These are phyloP conservation scores for Pantala flavescens DNA, from an alignment of 1,140 invertebrate genomes.

Conservation along the genomic window DNA sequence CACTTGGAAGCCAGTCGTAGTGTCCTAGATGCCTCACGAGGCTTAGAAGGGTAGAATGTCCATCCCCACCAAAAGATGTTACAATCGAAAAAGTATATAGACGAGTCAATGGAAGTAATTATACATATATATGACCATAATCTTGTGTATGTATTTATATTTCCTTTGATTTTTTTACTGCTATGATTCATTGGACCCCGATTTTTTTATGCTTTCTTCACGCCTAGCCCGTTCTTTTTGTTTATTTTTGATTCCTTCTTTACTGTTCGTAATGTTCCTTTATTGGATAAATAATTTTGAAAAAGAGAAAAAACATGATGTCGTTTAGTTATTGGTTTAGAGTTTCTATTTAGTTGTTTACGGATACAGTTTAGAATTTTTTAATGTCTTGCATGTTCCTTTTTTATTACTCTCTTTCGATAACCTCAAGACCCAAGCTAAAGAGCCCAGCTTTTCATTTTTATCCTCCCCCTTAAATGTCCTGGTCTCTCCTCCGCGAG, in stretches of 20 bases:
- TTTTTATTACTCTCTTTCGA: neutral
- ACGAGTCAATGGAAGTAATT: neutral
- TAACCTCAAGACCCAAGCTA: neutral
- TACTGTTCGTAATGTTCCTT: neutral
- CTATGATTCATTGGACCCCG: neutral
- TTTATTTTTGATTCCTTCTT: neutral
- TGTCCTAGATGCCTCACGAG: neutral
- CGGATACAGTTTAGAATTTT: neutral
- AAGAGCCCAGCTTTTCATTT: neutral
- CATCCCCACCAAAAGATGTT: neutral
- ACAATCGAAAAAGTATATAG: neutral
- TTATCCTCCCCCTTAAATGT: neutral
- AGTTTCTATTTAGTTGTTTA: neutral
- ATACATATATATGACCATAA: neutral
- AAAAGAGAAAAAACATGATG: neutral
- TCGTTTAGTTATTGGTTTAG: neutral
- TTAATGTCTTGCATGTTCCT: neutral
- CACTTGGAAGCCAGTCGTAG: neutral
- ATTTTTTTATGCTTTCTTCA: neutral
- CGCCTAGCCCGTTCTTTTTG: neutral
- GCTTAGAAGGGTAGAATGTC: neutral
- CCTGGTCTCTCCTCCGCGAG: neutral
- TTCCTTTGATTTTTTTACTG: constrained; percentile 9
- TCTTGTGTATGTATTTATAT: constrained; percentile 10
- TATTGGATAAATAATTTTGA: too few relatives aligned